Evolutionary conservation across 2,113 vertebrate species (phyloP).

Genomic region (Phasianus colchicus): DNA sequence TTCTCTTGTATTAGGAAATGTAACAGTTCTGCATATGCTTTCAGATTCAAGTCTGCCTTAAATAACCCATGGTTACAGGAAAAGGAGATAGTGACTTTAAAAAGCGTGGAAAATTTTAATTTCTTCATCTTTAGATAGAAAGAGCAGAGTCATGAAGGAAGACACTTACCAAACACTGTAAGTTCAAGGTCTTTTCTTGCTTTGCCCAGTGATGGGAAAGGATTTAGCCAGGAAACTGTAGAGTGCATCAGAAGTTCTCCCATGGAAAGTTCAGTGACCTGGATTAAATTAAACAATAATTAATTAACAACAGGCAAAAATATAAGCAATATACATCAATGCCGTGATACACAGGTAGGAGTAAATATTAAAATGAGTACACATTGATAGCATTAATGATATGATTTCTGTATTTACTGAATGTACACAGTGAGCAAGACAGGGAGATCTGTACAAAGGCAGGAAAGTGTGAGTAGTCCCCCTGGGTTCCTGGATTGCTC

Average conservation of each 20-base stretch:
- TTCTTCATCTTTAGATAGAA: background rate
- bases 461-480: background rate
- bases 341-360: background rate
- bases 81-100: background rate
- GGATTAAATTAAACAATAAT: background rate
- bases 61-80: background rate
- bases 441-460: background rate
- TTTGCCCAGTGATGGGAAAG: conserved; percentile 90
- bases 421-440: background rate
- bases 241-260: conserved; percentile 96
- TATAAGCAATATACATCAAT: background rate
- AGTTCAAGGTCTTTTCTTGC: conserved; percentile 94
- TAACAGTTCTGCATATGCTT: background rate
- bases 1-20: background rate
- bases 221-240: conserved; percentile 94
- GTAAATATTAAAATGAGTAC: background rate
- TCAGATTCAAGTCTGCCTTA: background rate
- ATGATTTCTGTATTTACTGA: background rate
- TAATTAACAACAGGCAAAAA: background rate
- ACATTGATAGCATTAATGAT: background rate
- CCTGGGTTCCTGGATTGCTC: background rate
- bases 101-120: background rate
- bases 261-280: conserved; percentile 98
- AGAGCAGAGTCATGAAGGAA: background rate
- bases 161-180: conserved; percentile 91